Conservation (phyloP, 2,113 vertebrate species). For the Paramormyrops kingsleyae region DNA sequence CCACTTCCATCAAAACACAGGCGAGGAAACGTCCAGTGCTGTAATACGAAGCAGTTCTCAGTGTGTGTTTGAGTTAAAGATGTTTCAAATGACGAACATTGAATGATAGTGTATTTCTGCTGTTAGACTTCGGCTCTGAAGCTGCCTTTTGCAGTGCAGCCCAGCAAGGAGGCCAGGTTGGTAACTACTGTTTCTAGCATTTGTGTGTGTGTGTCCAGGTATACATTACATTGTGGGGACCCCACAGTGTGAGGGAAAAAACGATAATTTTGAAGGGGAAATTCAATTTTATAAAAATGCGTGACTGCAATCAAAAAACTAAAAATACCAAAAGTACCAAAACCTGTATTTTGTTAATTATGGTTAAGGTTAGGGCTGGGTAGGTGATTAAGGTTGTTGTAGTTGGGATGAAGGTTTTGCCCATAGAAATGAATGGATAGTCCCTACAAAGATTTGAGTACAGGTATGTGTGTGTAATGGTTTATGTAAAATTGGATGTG, state of each 20-base stretch:
- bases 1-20: constrained; percentile 49
- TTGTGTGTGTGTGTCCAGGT: background rate
- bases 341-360: no score
- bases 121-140: constrained; percentile 64
- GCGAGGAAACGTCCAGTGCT: constrained; percentile 27
- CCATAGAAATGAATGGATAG: no score
- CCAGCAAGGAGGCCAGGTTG: constrained; percentile 87
- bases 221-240: no score
- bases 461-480: background rate
- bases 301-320: no score
- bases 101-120: background rate
- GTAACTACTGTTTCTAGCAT: constrained; percentile 26
- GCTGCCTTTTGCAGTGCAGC: constrained; percentile 72
- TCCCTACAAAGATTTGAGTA: no score
- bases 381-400: no score
- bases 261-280: no score
- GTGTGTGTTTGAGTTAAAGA: background rate
- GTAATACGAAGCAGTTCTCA: background rate
- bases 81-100: background rate
- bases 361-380: no score
- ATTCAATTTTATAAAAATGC: no score
- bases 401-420: no score
- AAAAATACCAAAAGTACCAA: no score
- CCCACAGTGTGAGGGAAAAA: no score
- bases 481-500: background rate